Evolutionary conservation across 2,113 vertebrate genomes (phyloP), one percentile per base, ranked within the genome.

Genomic region (Pangasianodon gigas): DNA sequence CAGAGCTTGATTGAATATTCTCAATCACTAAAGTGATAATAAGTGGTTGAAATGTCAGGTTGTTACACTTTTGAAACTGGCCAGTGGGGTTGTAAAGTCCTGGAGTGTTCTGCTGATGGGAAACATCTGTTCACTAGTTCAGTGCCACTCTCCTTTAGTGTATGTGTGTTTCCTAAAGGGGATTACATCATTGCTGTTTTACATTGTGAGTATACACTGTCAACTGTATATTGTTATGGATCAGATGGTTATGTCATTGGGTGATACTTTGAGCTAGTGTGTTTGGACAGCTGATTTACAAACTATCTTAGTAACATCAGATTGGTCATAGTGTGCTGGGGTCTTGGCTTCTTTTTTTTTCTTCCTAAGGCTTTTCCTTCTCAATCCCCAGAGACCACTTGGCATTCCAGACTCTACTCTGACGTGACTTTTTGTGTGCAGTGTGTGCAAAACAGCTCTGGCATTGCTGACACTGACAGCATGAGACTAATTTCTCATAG

Each of bases 61-160:
- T 60, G 60, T 41, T 82, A 4, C 56, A 87, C 67, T 67, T 87
- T 80, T 52, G 9, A 82, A 44, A 67, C 67, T 79, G 54, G 29
- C 77, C 77, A 62, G 32, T 44, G 44, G 88, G 82, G 77, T 88
- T 88, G 44, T 77, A 85, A 91, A 81, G 85, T 89, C 75, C 67
- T 80, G 4, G 80, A 91, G 90, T 88, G 69, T 81, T 77, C 19
- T 24, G 13, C 83, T 90, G 89, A 92, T 92, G 87, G 88, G 67
- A 87, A 92, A 92, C 91, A 92, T 89, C 91, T 90, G 91, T 24
- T 92, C n/a, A 51, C 46, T 84, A 60, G 82, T 79, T 87, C 26
- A 67, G 84, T 89, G 58, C 79, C 87, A 80, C 84, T 89, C 56
- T 79, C 51, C 6, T 87, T 60, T 32, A 56, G 46, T 87, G 48